Conservation (phyloP, 2,113 vertebrate genomes). For the Bubo bubo region DNA sequence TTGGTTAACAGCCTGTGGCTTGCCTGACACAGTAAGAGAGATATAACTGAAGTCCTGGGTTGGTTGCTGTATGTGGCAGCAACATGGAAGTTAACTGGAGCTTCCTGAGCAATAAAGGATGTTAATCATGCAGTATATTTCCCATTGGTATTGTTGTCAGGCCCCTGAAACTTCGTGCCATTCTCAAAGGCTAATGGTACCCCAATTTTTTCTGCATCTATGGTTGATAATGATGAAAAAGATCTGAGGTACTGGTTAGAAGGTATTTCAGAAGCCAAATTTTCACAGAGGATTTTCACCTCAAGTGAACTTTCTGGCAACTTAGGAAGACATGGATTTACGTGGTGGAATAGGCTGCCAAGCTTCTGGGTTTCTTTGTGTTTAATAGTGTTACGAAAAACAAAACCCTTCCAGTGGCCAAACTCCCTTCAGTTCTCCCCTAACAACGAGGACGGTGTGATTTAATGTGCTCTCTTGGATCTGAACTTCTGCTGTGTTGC, state of each 20-base stretch:
- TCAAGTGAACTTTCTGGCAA: slow-evolving; percentile 32
- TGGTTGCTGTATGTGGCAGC: not conserved
- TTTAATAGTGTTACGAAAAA: slow-evolving; percentile 15
- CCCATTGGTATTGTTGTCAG: not conserved
- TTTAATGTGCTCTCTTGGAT: slow-evolving; percentile 40
- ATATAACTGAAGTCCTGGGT: not conserved
- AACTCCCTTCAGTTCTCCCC: slow-evolving; percentile 1
- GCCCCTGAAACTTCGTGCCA: not conserved
- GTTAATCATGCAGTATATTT: not conserved
- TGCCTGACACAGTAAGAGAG: not conserved
- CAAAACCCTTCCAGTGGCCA: slow-evolving; percentile 22
- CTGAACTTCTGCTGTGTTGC: not conserved
- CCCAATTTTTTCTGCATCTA: not conserved
- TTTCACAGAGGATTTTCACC: not conserved
- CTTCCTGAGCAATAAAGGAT: not conserved
- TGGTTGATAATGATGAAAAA: not conserved
- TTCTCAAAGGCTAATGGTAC: not conserved
- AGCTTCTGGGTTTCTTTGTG: slow-evolving; percentile 51
- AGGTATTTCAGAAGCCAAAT: not conserved
- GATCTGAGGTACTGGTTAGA: not conserved
- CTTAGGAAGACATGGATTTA: slow-evolving; percentile 10
- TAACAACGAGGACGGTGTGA: slow-evolving; percentile 36
- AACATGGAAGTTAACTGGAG: not conserved
- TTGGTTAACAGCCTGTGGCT: not conserved
- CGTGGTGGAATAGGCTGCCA: slow-evolving; percentile 27